phyloP scores from a whole-genome alignment of 2,797 vertebrate genomes.

The Melanotaenia parkinsoni region DNA sequence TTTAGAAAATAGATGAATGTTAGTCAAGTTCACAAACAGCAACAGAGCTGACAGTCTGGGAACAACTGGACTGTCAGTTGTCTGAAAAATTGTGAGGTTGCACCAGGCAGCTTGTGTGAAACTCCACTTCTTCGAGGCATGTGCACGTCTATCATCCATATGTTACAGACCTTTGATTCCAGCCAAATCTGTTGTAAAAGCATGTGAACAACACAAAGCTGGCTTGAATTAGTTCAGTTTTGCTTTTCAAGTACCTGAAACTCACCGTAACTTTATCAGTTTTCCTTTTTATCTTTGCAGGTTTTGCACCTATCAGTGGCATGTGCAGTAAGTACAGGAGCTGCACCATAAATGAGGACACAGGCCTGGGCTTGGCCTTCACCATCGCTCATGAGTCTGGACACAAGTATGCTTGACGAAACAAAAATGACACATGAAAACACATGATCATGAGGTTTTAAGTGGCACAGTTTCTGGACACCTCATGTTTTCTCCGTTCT shows the following conservation, averaged over 20 bases:
- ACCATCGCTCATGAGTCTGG: constrained; percentile 98
- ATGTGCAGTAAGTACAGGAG: constrained; percentile 99
- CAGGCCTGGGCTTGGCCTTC: constrained; percentile 95
- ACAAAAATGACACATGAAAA: background rate
- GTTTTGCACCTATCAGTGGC: constrained; percentile 97
- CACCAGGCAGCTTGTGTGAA: constrained; percentile 42
- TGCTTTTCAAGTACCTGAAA: background rate
- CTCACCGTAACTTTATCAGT: background rate
- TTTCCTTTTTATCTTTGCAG: constrained; percentile 68
- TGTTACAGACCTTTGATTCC: constrained; percentile 25
- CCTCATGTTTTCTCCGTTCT: background rate
- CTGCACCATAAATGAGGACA: constrained; percentile 98
- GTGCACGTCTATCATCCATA: background rate
- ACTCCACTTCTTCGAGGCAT: constrained; percentile 25
- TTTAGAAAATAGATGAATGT: constrained; percentile 3
- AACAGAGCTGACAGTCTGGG: constrained; percentile 8
- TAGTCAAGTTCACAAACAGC: constrained; percentile 26
- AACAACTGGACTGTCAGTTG: constrained; percentile 6
- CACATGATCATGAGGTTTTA: background rate
- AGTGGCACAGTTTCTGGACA: background rate
- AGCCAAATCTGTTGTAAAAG: constrained; percentile 40
- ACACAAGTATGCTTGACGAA: constrained; percentile 89
- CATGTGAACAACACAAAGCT: constrained; percentile 18
- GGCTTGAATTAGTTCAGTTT: constrained; percentile 2
- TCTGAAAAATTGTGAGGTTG: constrained; percentile 24